Evolutionary conservation across 2,797 vertebrate species (phyloP), one percentile per base, ranked within the genome.

Genomic region (Danio albolineatus): DNA sequence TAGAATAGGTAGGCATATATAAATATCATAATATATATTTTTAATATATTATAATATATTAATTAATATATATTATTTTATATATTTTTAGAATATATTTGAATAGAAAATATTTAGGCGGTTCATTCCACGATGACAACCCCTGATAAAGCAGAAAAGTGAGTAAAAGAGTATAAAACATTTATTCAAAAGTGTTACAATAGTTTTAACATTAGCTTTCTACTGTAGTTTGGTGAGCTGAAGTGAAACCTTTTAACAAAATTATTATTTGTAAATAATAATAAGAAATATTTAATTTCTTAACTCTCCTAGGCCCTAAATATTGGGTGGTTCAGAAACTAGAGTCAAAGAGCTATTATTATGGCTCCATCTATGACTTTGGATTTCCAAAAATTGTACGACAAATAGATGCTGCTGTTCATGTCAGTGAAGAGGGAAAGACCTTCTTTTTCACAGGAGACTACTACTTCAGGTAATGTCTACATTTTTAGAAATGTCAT

Each of bases 261-360:
- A 4, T 36, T n/a, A 1, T 28, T 28, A n/a, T n/a, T 28, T 28
- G 39, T 7, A 0, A 4, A 10, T 5, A 6, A 6, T 6, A 39
- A 54, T 5, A 1, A n/a, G n/a, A n/a, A n/a, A n/a, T n/a, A n/a
- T 44, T 4, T 16, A 10, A 48, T 9, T 6, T 21, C 8, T 38
- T 14, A 14, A 61, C 7, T 48, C 16, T 48, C 88, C 85, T 85
- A 93, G 92, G 90, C 89, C 84, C 73, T 82, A 93, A 91, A 82
- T 93, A 92, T 71, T 91, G 89, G 89, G 86, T 90, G 87, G 89
- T 91, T 88, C 86, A 88, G 53, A 78, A 87, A 84, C 86, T 91
- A 73, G 89, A 89, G 86, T 83, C 39, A 67, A 89, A 85, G 84
- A 88, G 87, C 85, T 80, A 76, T 16, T 61, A 82, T 51, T 61